Base-by-base conservation (phyloP, 2,113 vertebrate species). In the Sinocyclocheilus grahami region DNA sequence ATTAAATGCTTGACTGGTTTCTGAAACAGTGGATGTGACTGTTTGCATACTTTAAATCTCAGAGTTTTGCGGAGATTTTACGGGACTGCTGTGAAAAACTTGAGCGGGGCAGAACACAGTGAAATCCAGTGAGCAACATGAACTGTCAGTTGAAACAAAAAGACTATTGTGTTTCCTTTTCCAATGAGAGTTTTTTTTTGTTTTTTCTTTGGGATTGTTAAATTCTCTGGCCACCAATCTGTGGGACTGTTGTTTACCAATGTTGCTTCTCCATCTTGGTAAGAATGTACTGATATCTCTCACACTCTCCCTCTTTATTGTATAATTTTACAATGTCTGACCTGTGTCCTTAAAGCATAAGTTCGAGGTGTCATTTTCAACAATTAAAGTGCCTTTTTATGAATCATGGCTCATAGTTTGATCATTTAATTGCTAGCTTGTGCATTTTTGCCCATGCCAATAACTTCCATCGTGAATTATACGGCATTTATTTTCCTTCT, bases 351-450 rank as follows among this genome's bases (percentile, higher is more conserved):
- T 78, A 42, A 67, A 55, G n/a, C 11, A 58, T 16, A 72, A 42
- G 78, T 81, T 30, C 42, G 37, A 88, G 72, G 33, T 86, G 75
- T 87, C 67, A 81, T 80, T 88, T 86, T 48, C 84, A 81, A 89
- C 80, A 84, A 89, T 86, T 86, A 86, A 89, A 89, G 81, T 81
- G 86, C 86, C 87, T 87, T 82, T 72, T 85, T 86, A n/a, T 74
- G 30, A 67, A 84, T 63, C 60, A 51, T 12, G 77, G 62, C 48
- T 87, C 60, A 53, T 51, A 27, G 74, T 78, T 55, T 60, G 76
- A 76, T 46, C 60, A 86, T 84, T 85, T 86, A 78, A 82, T 86
- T 14, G 24, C 78, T 1, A 27, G 13, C 3, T 71, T 42, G 65
- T 8, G 51, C 16, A 10, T 80, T 79, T 55, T 63, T 39, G 51